These are phyloP conservation scores for Genyomyrus donnyi DNA, from an alignment of 2,113 vertebrate species.

Conservation along the genomic window DNA sequence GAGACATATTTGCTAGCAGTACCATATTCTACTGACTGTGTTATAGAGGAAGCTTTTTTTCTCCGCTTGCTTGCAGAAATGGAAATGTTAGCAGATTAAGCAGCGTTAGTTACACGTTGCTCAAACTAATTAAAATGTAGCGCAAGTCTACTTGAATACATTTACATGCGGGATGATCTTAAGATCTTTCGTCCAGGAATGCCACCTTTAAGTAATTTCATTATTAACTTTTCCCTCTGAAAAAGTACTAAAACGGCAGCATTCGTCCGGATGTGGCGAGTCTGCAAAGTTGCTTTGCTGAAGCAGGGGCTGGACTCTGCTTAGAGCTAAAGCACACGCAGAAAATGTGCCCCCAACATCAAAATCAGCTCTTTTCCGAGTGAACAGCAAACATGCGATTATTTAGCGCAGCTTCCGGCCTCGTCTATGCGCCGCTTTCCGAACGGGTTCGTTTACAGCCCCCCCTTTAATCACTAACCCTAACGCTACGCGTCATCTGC, in stretches of 20 bases:
- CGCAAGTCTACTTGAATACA: not conserved
- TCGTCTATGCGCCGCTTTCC: not conserved
- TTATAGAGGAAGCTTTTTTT: not conserved
- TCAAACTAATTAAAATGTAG: not conserved
- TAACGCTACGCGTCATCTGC: not conserved
- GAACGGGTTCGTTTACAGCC: not conserved
- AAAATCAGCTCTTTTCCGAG: not conserved
- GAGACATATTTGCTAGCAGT: not conserved
- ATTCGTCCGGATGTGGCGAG: too few species aligned
- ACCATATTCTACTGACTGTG: not conserved
- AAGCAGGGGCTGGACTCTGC: too few species aligned
- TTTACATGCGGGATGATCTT: not conserved
- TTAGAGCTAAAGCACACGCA: not conserved
- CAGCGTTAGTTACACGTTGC: not conserved
- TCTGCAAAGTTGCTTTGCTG: too few species aligned
- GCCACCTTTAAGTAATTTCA: not conserved
- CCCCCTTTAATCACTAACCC: not conserved
- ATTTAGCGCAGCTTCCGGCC: not conserved
- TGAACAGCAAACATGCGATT: not conserved
- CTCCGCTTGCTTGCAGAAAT: not conserved
- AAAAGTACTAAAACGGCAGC: too few species aligned
- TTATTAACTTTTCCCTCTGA: too few species aligned
- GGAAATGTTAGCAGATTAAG: not conserved
- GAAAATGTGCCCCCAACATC: too few species aligned
- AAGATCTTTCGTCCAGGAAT: not conserved